Evolutionary conservation across 2,113 vertebrate genomes (phyloP).

Genomic region (Hemiscyllium ocellatum): DNA sequence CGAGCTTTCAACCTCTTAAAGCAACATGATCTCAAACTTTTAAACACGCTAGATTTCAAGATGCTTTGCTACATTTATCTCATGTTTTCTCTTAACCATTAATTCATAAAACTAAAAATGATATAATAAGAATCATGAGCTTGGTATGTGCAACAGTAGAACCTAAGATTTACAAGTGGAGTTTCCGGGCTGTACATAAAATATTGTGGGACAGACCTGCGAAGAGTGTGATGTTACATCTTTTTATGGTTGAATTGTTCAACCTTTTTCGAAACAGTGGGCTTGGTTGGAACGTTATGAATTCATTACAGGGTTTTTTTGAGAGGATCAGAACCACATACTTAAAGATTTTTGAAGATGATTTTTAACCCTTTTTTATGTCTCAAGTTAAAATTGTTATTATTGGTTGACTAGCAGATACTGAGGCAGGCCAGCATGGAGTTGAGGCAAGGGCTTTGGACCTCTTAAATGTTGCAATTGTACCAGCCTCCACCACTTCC

Average conservation of each 20-base stretch:
- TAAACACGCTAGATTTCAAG: too few relatives aligned
- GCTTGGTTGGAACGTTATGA: not conserved
- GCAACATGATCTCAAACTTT: too few relatives aligned
- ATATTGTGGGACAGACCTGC: not conserved
- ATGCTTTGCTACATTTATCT: too few relatives aligned
- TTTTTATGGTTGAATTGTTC: not conserved
- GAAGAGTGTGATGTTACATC: not conserved
- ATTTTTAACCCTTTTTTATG: not conserved
- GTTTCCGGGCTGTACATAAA: not conserved
- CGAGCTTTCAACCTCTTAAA: too few relatives aligned
- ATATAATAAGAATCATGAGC: too few relatives aligned
- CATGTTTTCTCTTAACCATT: too few relatives aligned
- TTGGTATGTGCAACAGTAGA: too few relatives aligned
- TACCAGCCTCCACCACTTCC: not conserved
- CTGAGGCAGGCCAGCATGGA: not conserved
- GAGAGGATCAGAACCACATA: not conserved
- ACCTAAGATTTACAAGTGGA: not conserved
- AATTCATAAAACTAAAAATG: too few relatives aligned
- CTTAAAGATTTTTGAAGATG: not conserved
- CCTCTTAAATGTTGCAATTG: too few relatives aligned
- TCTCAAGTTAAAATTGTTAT: not conserved
- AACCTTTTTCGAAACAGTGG: not conserved
- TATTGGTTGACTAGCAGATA: not conserved
- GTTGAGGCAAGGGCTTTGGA: not conserved
- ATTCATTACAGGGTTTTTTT: not conserved